These are phyloP conservation scores for Pseudopodoces humilis DNA, from an alignment of 2,113 vertebrate species.

Conservation along the genomic window DNA sequence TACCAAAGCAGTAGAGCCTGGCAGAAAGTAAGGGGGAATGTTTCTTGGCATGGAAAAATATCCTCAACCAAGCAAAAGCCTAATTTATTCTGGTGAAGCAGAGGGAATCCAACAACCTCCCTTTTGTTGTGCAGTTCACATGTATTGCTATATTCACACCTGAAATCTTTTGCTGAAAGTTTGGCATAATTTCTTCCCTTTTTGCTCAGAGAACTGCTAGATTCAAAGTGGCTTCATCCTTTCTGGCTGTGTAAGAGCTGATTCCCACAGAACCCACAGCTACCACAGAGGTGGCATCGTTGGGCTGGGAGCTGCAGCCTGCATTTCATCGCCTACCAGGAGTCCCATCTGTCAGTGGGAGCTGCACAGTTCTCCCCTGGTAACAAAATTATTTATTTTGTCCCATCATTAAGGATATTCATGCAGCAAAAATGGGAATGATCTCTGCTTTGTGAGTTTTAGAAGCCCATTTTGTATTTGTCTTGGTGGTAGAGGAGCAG, in stretches of 20 bases:
- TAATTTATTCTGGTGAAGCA: not conserved
- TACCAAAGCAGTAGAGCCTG: not conserved
- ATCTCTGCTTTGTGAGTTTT: constrained; percentile 45
- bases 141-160: not conserved
- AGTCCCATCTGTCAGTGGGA: not conserved
- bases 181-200: not conserved
- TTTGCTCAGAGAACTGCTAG: not conserved
- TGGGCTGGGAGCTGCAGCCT: not conserved
- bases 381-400: constrained; percentile 56
- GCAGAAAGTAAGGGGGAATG: not conserved
- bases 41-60: not conserved
- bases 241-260: not conserved
- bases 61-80: not conserved
- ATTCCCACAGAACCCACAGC: not conserved
- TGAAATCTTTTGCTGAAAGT: not conserved
- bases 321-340: not conserved
- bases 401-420: constrained; percentile 28
- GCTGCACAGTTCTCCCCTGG: not conserved
- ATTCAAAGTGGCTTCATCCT: not conserved
- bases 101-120: not conserved
- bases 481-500: not conserved
- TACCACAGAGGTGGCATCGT: not conserved
- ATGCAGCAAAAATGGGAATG: not conserved
- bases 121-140: not conserved
- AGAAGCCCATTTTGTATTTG: constrained; percentile 44